phyloP scores from a whole-genome alignment of 2,797 vertebrate genomes.

The Anguilla obscura region DNA sequence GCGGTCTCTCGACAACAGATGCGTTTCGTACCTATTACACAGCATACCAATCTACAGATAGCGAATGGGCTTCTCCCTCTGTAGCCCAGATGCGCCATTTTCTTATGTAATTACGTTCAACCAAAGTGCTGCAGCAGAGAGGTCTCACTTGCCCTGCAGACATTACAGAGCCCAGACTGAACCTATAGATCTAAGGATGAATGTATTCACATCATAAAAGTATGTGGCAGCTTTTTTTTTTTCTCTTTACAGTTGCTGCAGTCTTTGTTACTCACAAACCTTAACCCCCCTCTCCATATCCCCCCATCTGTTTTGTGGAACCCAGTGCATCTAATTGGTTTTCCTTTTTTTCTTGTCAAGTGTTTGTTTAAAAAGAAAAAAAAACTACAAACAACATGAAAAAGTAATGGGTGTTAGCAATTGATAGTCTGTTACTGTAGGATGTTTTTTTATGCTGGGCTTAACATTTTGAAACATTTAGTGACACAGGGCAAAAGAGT shows the following conservation, averaged over 20 bases:
- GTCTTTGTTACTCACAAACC: conserved; percentile 58
- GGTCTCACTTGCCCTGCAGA: conserved; percentile 52
- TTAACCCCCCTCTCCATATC: conserved; percentile 3
- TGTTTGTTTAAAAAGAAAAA: conserved; percentile 60
- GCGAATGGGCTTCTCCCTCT: conserved; percentile 12
- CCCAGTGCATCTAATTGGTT: conserved; percentile 55
- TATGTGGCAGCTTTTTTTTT: conserved; percentile 73
- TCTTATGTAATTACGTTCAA: conserved; percentile 48
- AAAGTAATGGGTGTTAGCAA: conserved; percentile 55
- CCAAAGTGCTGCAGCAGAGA: conserved; percentile 55
- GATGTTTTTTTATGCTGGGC: conserved; percentile 66
- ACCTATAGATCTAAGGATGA: conserved; percentile 71
- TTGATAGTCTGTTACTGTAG: conserved; percentile 34
- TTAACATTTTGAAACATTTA: conserved; percentile 71
- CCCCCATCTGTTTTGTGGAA: conserved; percentile 57
- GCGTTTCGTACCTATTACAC: neutral
- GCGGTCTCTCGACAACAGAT: neutral
- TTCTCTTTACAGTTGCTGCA: conserved; percentile 1
- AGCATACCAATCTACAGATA: neutral
- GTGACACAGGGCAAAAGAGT: neutral
- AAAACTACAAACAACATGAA: conserved; percentile 42
- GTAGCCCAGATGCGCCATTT: conserved; percentile 19
- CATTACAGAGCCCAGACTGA: conserved; percentile 48
- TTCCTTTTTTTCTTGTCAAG: conserved; percentile 63
- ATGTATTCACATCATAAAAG: conserved; percentile 76